These are phyloP conservation scores for Drusus annulatus DNA, from an alignment of 1,140 invertebrate genomes.

Conservation along the genomic window DNA sequence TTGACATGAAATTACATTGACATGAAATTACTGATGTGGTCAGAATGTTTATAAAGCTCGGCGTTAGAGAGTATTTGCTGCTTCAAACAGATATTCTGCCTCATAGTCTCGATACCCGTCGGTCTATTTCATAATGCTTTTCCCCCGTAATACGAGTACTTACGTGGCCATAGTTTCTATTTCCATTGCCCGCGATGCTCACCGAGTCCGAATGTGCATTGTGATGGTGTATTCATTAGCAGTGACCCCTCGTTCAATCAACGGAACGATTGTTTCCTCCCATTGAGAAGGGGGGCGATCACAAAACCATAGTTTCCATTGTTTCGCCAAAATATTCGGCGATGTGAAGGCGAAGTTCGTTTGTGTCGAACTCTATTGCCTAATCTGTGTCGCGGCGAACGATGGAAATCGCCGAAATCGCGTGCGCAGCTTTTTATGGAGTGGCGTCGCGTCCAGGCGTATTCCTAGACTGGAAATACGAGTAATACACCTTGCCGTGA, in stretches of 20 bases:
- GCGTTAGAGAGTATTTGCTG: no score
- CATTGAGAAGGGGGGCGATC: constrained; percentile 25
- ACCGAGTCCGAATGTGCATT: not conserved
- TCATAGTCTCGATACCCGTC: not conserved
- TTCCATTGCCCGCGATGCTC: constrained; percentile 2
- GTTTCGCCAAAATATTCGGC: constrained; percentile 25
- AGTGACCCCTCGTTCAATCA: constrained; percentile 32
- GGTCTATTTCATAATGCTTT: not conserved
- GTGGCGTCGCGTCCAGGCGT: constrained; percentile 2
- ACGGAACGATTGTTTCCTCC: constrained; percentile 34
- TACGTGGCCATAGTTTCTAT: not conserved
- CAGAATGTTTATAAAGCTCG: no score
- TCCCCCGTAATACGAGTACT: no score
- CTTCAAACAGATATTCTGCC: no score
- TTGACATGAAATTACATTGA: no score
- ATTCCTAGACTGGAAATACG: not conserved
- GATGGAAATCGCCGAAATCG: not conserved
- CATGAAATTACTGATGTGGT: no score
- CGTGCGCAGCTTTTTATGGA: not conserved
- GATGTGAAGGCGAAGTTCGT: constrained; percentile 37
- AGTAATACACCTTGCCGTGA: not conserved
- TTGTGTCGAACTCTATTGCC: constrained; percentile 17
- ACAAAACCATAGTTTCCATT: constrained; percentile 22
- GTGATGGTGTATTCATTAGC: constrained; percentile 12
- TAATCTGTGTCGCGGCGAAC: not conserved